phyloP scores from a whole-genome alignment of 2,113 vertebrate species.

The Melanerpes aurifrons region DNA sequence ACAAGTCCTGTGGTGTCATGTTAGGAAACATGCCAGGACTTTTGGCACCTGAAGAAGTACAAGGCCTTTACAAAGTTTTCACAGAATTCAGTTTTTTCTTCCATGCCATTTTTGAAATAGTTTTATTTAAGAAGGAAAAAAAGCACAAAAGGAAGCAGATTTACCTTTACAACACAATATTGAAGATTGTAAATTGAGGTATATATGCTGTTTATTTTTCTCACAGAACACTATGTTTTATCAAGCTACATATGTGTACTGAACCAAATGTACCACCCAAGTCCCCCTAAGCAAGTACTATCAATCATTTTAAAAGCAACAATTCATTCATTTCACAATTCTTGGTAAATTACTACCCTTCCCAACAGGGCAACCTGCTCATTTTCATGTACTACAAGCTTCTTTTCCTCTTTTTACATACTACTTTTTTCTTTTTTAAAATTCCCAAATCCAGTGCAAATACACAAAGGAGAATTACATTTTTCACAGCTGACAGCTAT shows the following conservation, averaged over 20 bases:
- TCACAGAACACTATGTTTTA: neutral
- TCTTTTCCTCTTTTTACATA: neutral
- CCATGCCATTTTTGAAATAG: neutral
- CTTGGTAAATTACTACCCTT: neutral
- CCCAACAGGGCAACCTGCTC: neutral
- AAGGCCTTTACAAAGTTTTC: neutral
- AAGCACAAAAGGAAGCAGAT: neutral
- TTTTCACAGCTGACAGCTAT: neutral
- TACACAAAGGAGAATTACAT: neutral
- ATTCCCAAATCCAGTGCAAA: neutral
- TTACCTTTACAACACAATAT: neutral
- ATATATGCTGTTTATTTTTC: neutral
- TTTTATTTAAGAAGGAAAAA: neutral
- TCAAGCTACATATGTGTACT: neutral
- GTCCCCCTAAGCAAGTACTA: neutral
- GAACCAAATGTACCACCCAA: neutral
- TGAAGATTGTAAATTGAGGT: neutral
- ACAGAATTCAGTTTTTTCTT: neutral
- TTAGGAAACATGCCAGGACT: neutral
- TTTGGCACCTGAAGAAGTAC: neutral
- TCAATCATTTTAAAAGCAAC: neutral
- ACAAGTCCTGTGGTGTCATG: rapidly evolving
- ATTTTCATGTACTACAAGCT: neutral
- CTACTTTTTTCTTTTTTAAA: neutral
- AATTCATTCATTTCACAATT: neutral